Evolutionary conservation across 2,888 invertebrate genomes (phyloP), one percentile per base, ranked within the genome.

Genomic region (Salpingus planirostris): DNA sequence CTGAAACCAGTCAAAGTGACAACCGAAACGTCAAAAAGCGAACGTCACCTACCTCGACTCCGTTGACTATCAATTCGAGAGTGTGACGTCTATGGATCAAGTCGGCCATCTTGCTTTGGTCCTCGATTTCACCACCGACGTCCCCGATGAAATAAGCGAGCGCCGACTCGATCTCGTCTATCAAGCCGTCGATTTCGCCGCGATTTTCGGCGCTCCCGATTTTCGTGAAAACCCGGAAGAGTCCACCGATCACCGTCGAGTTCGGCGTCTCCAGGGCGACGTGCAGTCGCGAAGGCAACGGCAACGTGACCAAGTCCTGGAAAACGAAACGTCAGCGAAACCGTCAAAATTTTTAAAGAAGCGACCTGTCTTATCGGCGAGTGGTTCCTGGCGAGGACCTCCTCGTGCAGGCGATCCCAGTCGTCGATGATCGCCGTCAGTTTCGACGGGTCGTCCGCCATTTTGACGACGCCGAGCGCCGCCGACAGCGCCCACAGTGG

Each of bases 21-120:
- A n/a, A n/a, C n/a, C n/a, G n/a, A n/a, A n/a, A n/a, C n/a, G n/a
- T n/a, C n/a, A n/a, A n/a, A n/a, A n/a, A n/a, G n/a, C n/a, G n/a
- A n/a, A n/a, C n/a, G n/a, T n/a, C n/a, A 50, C 62, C 49, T 31
- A 80, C 80, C 70, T 81, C 80, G 38, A 78, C 62, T 49, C 69
- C 71, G 50, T 75, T 74, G 11, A 75, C 71, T 18, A 75, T 64
- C 15, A 64, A 62, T 49, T 74, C 77, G 43, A 76, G 66, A 3
- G 67, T 59, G 15, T 68, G 68, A 8, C 74, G 58, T 58, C 66
- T 36, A 46, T 52, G 49, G 55, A 47, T 57, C 34, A 69, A 49
- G 61, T 55, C 38, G 64, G 7, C 15, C 27, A 10, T 32, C 10
- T 24, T 10, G 7, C 21, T 26, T n/a, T 27, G 27, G 13, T 46